Evolutionary conservation across 2,797 vertebrate genomes (phyloP), one percentile per base, ranked within the genome.

Genomic region (Gallirallus australis): DNA sequence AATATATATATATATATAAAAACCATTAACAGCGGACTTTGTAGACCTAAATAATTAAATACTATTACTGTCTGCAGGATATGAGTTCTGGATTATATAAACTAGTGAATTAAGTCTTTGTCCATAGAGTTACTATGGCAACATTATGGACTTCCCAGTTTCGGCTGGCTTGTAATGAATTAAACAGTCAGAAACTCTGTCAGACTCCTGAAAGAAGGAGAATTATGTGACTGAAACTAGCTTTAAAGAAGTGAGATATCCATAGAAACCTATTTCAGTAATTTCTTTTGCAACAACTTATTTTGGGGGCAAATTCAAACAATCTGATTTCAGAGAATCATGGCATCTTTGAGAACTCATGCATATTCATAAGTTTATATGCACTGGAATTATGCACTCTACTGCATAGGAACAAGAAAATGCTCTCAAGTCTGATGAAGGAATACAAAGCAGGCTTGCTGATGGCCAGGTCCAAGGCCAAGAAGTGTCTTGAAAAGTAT

Each of bases 111-210:
- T 82, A 89, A 82, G 72, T 65, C 80, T 81, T 95, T 89, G 91
- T 93, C 85, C 47, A 53, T n/a, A 83, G 65, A 87, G 87, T 94
- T 95, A 69, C 91, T 90, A 94, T 91, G 71, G 68, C 35, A 96
- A 96, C 79, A 72, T 64, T 72, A 60, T 89, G 91, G 81, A 73
- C 75, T 93, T 78, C 59, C 59, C 63, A 86, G 47, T 79, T 82
- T 81, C 71, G 47, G 57, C 68, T 93, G 84, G 68, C 66, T 93
- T 89, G 53, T 21, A 79, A 80, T 92, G 73, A 97, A 94, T 90
- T 89, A 70, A 96, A 52, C 18, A 86, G 69, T 81, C 61, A 93
- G 64, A 78, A 80, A 91, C 21, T 50, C 75, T 21, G 53, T 33
- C 31, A 57, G 69, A 59, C 24, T 85, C 23, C 37, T 90, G 52